Base-by-base conservation (phyloP, 2,888 invertebrate genomes). In the Cabera pusaria region DNA sequence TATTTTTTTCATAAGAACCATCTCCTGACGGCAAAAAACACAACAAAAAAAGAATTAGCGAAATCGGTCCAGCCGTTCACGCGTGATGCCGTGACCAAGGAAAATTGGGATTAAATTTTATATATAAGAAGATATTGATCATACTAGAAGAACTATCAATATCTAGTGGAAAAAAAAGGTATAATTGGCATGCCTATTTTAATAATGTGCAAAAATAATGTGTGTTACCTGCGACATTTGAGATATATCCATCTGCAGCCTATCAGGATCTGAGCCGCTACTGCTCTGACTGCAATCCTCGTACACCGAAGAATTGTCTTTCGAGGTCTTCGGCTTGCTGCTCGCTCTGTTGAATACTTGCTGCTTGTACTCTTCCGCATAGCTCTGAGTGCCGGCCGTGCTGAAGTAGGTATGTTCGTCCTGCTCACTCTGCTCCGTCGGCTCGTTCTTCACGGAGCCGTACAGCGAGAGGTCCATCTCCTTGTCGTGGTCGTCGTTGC, bases 221-320 rank as follows among this genome's bases (percentile, higher is more conserved):
- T n/a, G n/a, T 10, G 42, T 53, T 33, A 87, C 87, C 85, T 88
- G 88, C 54, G 87, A 86, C 76, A 87, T 80, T 64, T 88, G 88
- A 11, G 88, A 88, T 53, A 93, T 92, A 72, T 94, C 94, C 76
- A 94, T 94, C 63, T 94, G 94, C 57, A 94, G 78, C 58, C 94
- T 85, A 56, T 93, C 94, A 1, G 93, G 93, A 81, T 95, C 95
- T 0, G 94, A 94, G 52, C 93, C 93, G 66, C 92, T 93, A 70
- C 93, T 93, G 70, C 91, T 93, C 49, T 91, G 90, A 60, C 92
- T 92, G 64, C 90, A 91, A 23, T 91, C 91, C 50, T 90, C 90
- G 46, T 87, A 91, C 35, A 87, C 87, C 14, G 88, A 84, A 31
- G 89, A 72, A 49, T 84, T 90, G 41, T 90, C 90, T 49, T 87